Base-by-base conservation (phyloP, 2,113 vertebrate species). In the Tringa solitaria region DNA sequence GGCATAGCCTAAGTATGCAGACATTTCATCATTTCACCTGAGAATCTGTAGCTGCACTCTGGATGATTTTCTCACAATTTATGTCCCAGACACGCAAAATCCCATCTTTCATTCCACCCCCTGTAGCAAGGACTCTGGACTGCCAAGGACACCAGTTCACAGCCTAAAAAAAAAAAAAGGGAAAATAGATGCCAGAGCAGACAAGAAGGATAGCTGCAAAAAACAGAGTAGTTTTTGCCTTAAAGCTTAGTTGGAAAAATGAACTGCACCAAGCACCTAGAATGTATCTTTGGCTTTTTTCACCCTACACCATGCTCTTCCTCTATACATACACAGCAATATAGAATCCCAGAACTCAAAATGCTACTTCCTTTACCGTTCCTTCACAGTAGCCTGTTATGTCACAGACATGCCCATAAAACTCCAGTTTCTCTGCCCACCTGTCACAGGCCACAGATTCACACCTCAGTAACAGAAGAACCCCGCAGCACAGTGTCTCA, bases 121-220 rank as follows among this genome's bases (percentile, higher is more conserved):
- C 98, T 14, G 98, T 96, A 70, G 98, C 98, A 78, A 99, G 97
- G 51, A 96, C 73, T 39, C 96, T 68, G 59, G 96, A 92, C 91
- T 98, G 97, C 98, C 98, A 99, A 65, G 98, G 97, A 96, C 98
- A 98, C 98, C 98, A 99, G 51, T 95, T 97, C 92, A 98, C 86
- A 24, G 98, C 98, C 98, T 98, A 23, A 60, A 57, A 82, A 26
- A 50, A 50, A 22, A 78, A 70, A 57, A 48, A 77, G 46, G 53
- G 5, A 43, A 68, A 78, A 27, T 12, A 59, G 27, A 80, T 50
- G 30, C 22, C 56, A 77, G 48, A 84, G 59, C 5, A 85, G 51
- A 59, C 51, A 48, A 84, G 24, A 23, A 77, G 9, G 11, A 69
- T 68, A 89, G 8, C n/a, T 75, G 26, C 11, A 46, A 73, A 72